Percentiles rank a stretch among this genome's conserved stretches.
These are phyloP conservation scores for Liopterus haemorrhoidalis DNA, from an alignment of 2,888 invertebrate species.

Conservation along the genomic window DNA sequence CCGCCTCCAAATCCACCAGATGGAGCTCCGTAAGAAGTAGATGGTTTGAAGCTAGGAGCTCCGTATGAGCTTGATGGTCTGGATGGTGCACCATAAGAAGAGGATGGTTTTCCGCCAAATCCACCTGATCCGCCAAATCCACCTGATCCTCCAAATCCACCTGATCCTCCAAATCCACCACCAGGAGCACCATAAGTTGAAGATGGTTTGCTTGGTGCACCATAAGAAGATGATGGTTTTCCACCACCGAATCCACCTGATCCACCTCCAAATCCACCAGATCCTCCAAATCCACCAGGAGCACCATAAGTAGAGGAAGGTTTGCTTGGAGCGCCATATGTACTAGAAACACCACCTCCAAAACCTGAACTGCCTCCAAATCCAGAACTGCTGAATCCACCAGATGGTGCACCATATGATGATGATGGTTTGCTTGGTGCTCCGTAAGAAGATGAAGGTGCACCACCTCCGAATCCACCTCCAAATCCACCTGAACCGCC, in stretches of 20 bases:
- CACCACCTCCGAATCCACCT: constrained; percentile 30
- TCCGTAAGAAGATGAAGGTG: constrained; percentile 23
- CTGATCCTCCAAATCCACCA: constrained; percentile 28
- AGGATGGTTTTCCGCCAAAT: constrained; percentile 32
- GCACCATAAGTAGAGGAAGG: constrained; percentile 46
- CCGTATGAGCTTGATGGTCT: constrained; percentile 33
- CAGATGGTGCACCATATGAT: constrained; percentile 38
- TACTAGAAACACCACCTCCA: constrained; percentile 39
- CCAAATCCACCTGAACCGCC: constrained; percentile 32
- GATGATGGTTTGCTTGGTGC: constrained; percentile 35
- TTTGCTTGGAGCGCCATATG: constrained; percentile 42
- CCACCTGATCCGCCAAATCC: constrained; percentile 27
- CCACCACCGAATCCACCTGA: constrained; percentile 40
- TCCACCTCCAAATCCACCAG: constrained; percentile 41
- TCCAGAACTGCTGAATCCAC: constrained; percentile 13
- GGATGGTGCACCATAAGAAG: constrained; percentile 43
- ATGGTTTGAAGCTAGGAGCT: constrained; percentile 35
- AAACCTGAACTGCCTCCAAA: constrained; percentile 37
- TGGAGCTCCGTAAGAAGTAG: constrained; percentile 33
- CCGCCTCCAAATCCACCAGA: constrained; percentile 23
- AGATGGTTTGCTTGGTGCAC: constrained; percentile 45
- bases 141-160: constrained; percentile 34
- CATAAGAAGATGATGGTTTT: constrained; percentile 47
- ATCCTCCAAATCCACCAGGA: constrained; percentile 39
- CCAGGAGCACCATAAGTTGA: constrained; percentile 46